These are phyloP conservation scores for Cynopterus brachyotis DNA, from an alignment of 2,113 vertebrate species.

Conservation along the genomic window DNA sequence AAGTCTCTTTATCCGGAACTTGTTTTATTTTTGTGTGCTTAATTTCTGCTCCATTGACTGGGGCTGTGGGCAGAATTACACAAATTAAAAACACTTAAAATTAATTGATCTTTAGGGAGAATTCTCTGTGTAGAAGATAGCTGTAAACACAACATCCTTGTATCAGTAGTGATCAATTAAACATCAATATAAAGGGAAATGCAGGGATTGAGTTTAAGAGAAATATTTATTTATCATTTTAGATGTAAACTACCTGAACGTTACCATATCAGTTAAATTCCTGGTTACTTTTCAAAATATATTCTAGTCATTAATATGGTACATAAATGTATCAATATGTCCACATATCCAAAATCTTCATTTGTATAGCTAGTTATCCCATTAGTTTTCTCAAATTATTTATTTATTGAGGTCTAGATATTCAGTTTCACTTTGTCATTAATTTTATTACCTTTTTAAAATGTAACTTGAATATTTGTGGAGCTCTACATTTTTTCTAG, in stretches of 20 bases:
- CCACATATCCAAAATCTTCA: not conserved
- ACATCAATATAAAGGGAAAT: not conserved
- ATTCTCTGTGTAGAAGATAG: not conserved
- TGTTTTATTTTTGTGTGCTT: slow-evolving; percentile 25
- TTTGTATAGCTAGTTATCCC: not conserved
- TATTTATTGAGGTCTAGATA: not conserved
- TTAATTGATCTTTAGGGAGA: not conserved
- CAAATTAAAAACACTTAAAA: not conserved
- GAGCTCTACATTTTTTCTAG: not conserved
- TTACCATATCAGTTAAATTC: not conserved
- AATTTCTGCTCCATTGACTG: slow-evolving; percentile 56
- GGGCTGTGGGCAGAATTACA: slow-evolving; percentile 31
- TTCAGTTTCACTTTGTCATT: not conserved
- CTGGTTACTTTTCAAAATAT: not conserved
- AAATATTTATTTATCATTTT: slow-evolving; percentile 20
- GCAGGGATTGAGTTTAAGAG: not conserved
- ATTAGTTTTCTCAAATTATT: not conserved
- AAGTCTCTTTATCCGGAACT: not conserved
- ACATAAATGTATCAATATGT: not conserved
- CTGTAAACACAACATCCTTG: not conserved
- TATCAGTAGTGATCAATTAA: not conserved
- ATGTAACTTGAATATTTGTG: not conserved
- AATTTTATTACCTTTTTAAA: not conserved
- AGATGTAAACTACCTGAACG: not conserved
- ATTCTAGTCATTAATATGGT: not conserved